Evolutionary conservation across 2,113 vertebrate species (phyloP).

Genomic region (Micronycteris hirsuta): DNA sequence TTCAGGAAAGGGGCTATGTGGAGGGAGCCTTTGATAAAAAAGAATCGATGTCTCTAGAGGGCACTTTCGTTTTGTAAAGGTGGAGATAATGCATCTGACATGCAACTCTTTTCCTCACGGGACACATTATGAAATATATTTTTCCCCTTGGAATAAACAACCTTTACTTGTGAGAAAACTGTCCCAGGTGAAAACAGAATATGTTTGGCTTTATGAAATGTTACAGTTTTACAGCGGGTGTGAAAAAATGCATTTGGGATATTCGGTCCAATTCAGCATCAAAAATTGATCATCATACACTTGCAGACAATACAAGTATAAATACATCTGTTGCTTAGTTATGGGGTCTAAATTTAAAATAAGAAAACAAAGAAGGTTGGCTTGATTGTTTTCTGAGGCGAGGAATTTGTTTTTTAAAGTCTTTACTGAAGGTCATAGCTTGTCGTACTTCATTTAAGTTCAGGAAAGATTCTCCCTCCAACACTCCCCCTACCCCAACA

Average conservation of each 20-base stretch:
- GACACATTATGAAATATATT: neutral
- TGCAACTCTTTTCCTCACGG: neutral
- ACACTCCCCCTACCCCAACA: neutral
- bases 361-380: constrained; percentile 22
- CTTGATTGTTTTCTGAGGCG: constrained; percentile 48
- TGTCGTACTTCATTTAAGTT: constrained; percentile 35
- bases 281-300: neutral
- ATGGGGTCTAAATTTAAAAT: neutral
- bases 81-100: neutral
- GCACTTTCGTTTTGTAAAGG: constrained; percentile 3
- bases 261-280: neutral
- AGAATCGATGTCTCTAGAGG: constrained; percentile 31
- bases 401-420: constrained; percentile 47
- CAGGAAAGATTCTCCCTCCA: neutral
- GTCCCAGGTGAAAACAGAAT: neutral
- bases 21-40: neutral
- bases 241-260: constrained; percentile 45
- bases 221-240: neutral
- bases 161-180: constrained; percentile 34
- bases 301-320: constrained; percentile 40
- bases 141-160: neutral
- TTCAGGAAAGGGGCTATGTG: neutral
- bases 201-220: neutral
- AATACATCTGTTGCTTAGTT: constrained; percentile 53
- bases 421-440: constrained; percentile 36